Evolutionary conservation across 2,113 vertebrate species (phyloP), one percentile per base, ranked within the genome.

Genomic region (Gopherus flavomarginatus): DNA sequence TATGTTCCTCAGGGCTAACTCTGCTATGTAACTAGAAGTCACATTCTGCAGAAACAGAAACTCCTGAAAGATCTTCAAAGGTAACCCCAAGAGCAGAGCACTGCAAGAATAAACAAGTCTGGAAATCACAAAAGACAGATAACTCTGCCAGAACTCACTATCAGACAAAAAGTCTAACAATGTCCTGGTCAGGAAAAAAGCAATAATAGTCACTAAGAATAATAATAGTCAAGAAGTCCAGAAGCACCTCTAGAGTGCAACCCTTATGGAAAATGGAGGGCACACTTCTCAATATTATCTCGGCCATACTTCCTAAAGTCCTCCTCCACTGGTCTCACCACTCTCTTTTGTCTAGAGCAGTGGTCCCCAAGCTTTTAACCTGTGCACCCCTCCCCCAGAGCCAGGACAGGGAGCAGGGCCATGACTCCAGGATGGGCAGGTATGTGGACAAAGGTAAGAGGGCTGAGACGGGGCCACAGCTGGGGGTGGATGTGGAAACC

Each of bases 191-290:
- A 92, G 81, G 13, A 21, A 85, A 80, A 65, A 90, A 56, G 3
- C 2, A 12, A 13, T 49, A 0, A 0, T 49, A 26, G 38, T 81
- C 80, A 29, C 24, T 77, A 57, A 54, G 6, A 54, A 54, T 54
- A 11, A 12, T 52, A 0, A 0, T 47, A 26, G 35, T 82, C 82
- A 35, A 29, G 21, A 85, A 5, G 22, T n/a, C 29, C 4, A 59
- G 81, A 44, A 54, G 26, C 83, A 17, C 3, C 11, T 85, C 17
- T 8, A 3, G 84, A 1, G 8, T 49, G 6, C 1, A 0, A 78
- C 1, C 1, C 0, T 49, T 8, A 6, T 21, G 9, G 53, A 38
- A 90, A 79, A 6, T 54, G 26, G 1, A 52, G 35, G 44, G 52
- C 1, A 5, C 31, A 50, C 49, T 5, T 21, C 27, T 90, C 49